A percentile compares a stretch with the other conserved stretches of the same genome.
Evolutionary conservation across 1,140 invertebrate species (phyloP).

Genomic region (Drosophila serrata): DNA sequence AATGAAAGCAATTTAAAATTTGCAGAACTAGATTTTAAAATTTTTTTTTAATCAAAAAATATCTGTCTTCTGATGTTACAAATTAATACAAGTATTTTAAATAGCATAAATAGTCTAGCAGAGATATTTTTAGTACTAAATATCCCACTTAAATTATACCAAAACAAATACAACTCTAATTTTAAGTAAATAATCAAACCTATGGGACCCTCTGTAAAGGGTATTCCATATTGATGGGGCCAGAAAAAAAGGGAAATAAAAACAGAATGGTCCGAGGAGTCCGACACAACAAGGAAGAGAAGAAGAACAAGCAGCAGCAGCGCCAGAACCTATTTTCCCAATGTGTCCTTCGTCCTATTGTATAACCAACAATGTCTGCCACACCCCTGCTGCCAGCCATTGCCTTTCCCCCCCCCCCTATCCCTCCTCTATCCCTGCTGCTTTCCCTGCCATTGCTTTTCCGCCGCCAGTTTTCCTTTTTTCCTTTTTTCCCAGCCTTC

Average conservation of each 20-base stretch:
- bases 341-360: constrained; percentile 47
- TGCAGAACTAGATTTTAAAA: fast-evolving
- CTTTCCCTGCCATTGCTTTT: constrained; percentile 6
- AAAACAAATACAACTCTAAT: neutral
- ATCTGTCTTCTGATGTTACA: neutral
- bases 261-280: constrained; percentile 55
- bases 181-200: neutral
- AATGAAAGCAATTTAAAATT: neutral
- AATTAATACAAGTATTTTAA: neutral
- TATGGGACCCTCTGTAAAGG: neutral
- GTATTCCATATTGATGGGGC: neutral
- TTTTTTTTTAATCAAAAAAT: neutral
- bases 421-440: neutral
- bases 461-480: constrained; percentile 16
- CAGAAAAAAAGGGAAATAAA: constrained; percentile 21
- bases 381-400: constrained; percentile 25
- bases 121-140: neutral
- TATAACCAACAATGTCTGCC: constrained; percentile 58
- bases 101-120: fast-evolving
- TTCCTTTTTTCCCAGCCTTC: constrained; percentile 33
- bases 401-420: neutral
- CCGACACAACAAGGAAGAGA: constrained; percentile 39
- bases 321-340: constrained; percentile 44
- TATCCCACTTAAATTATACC: no score
- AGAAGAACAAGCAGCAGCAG: constrained; percentile 19